Base-by-base conservation (phyloP, 2,888 invertebrate genomes). In the Onthophagus sagittarius region DNA sequence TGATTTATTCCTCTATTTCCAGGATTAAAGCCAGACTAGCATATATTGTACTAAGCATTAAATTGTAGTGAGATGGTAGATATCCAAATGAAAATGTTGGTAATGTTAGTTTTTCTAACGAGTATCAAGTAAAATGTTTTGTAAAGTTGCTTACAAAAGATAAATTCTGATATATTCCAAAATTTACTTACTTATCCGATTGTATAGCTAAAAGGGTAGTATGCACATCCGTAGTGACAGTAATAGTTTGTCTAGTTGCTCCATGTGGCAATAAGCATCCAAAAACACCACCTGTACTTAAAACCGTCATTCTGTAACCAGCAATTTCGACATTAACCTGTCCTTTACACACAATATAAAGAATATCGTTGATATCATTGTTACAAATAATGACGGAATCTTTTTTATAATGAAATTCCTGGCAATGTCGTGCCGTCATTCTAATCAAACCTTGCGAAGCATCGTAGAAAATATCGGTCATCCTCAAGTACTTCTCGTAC, bases 311-410 rank as follows among this genome's bases (percentile, higher is more conserved):
- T 39, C 53, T 70, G 13, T 67, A 63, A 32, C 71, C 69, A 15
- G 72, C 74, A 31, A 74, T 70, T 23, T 65, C 63, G 15, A 78
- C 73, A 23, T 76, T 73, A 7, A 77, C 76, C 39, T 70, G 70
- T 70, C 79, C 78, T 74, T 74, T 75, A 15, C 75, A 76, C 31
- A 79, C 75, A 31, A 77, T 73, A 15, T 71, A 77, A 15, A 79
- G 11, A 0, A 69, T 71, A 15, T 75, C 75, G 62, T 77, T 76
- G 7, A 79, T 75, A 62, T 79, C 79, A 62, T 79, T 79, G 39
- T 73, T 75, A 6, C 77, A 74, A 53, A 79, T 78, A 39, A 79
- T 77, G n/a, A 74, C 70, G 1, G 77, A 75, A 39, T 76, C 78
- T 63, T 77, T 76, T 15, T 77, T 77, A 33, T 74, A 76, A 63